These are phyloP conservation scores for Rhabdomys pumilio DNA, from an alignment of 2,797 vertebrate genomes.

Conservation along the genomic window DNA sequence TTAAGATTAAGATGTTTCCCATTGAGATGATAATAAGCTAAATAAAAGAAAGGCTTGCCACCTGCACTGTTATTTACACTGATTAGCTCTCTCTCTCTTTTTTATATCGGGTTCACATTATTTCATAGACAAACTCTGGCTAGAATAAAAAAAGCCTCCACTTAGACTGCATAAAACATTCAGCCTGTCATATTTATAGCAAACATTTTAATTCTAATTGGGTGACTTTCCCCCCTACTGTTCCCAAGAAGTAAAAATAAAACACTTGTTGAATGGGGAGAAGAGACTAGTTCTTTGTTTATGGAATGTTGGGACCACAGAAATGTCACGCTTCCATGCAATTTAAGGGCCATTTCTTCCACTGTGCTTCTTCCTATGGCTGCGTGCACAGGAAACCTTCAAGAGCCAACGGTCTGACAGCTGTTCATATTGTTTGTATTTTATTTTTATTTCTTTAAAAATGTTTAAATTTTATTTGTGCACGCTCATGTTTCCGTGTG, in stretches of 20 bases:
- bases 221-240: background rate
- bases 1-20: constrained; percentile 62
- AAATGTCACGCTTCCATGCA: constrained; percentile 19
- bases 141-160: constrained; percentile 12
- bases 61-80: background rate
- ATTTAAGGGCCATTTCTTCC: background rate
- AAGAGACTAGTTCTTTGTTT: constrained; percentile 44
- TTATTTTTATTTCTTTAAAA: background rate
- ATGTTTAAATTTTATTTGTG: background rate
- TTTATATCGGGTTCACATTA: constrained; percentile 53
- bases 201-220: constrained; percentile 62
- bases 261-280: constrained; percentile 28
- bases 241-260: constrained; percentile 61
- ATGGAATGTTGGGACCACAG: background rate
- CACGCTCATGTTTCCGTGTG: background rate
- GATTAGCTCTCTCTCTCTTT: constrained; percentile 32
- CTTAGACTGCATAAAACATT: constrained; percentile 43
- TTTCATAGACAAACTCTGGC: constrained; percentile 54
- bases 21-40: constrained; percentile 61
- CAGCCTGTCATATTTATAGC: constrained; percentile 54
- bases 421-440: background rate
- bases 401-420: background rate
- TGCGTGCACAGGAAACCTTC: background rate
- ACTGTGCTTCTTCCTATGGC: background rate
- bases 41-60: constrained; percentile 64